A percentile compares a stretch with the other conserved stretches of the same genome.
Conservation (phyloP, 2,797 vertebrate genomes). For the Myripristis murdjan region DNA sequence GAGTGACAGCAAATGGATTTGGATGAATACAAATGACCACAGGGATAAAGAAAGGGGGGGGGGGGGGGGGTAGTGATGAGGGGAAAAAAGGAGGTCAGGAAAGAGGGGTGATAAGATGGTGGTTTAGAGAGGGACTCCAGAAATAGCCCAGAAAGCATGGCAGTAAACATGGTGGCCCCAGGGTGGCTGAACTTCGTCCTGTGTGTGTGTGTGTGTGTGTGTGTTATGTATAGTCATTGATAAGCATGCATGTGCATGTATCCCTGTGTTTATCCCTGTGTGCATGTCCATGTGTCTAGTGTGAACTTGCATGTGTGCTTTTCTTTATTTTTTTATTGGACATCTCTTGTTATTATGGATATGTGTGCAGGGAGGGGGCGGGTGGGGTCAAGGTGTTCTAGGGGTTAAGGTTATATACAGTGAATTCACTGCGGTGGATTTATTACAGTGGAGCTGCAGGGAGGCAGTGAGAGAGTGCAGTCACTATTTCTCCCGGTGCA, state of each 20-base stretch:
- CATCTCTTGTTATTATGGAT: no score
- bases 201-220: neutral
- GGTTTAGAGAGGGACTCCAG: conserved; percentile 17
- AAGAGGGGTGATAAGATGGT: conserved; percentile 12
- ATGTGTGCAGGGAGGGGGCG: neutral
- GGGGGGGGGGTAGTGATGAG: conserved; percentile 25
- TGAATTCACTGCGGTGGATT: conserved; percentile 20
- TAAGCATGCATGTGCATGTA: neutral
- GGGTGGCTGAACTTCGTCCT: conserved; percentile 14
- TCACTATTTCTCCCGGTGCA: neutral
- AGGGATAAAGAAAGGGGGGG: conserved; percentile 53
- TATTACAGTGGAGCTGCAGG: neutral
- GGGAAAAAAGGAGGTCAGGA: conserved; percentile 16
- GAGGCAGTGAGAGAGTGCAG: neutral
- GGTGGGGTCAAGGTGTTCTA: conserved; percentile 8
- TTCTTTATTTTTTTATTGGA: neutral
- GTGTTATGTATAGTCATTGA: neutral
- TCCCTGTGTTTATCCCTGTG: neutral
- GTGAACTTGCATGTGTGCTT: neutral
- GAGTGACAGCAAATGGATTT: conserved; percentile 77
- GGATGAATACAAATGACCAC: conserved; percentile 80
- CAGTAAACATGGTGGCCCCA: conserved; percentile 43
- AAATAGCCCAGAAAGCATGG: conserved; percentile 52
- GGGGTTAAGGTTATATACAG: conserved; percentile 10
- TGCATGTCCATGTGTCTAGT: no score